Conservation (phyloP, 2,888 invertebrate species). For the Aleiodes testaceus region DNA sequence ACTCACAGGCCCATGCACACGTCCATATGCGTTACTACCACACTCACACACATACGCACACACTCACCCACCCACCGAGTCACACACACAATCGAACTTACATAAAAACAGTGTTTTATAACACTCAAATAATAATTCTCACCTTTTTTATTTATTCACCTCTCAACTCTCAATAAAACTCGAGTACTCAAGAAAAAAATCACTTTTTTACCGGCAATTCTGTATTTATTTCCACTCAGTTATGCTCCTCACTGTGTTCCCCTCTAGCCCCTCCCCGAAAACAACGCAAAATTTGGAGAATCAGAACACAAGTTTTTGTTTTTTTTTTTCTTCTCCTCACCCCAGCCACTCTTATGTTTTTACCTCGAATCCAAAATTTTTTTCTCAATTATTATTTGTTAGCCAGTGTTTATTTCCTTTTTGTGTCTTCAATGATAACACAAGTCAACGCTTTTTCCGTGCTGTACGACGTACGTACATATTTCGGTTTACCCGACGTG, state of each 20-base stretch:
- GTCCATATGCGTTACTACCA: neutral
- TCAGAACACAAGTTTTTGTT: neutral
- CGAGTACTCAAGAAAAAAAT: neutral
- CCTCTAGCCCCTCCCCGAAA: slow-evolving; percentile 2
- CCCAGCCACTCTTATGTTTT: neutral
- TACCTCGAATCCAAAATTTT: neutral
- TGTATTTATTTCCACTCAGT: slow-evolving; percentile 29
- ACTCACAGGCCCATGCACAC: neutral
- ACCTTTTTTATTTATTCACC: neutral
- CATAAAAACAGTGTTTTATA: no score
- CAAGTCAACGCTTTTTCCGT: slow-evolving; percentile 60
- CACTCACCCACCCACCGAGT: neutral
- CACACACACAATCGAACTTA: no score
- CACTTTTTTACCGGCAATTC: slow-evolving; percentile 7
- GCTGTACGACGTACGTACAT: slow-evolving; percentile 66
- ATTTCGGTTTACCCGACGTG: slow-evolving; percentile 65
- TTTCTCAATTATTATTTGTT: no score
- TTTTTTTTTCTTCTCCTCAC: neutral
- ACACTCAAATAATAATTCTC: no score
- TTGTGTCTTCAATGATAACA: slow-evolving; percentile 32
- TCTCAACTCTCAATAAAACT: neutral
- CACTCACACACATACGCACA: no score
- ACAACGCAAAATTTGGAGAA: slow-evolving; percentile 15
- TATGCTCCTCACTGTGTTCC: slow-evolving; percentile 7
- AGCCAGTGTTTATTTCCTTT: neutral